Conservation (phyloP, 2,888 invertebrate species). For the Rambutsinella grinnellia region DNA sequence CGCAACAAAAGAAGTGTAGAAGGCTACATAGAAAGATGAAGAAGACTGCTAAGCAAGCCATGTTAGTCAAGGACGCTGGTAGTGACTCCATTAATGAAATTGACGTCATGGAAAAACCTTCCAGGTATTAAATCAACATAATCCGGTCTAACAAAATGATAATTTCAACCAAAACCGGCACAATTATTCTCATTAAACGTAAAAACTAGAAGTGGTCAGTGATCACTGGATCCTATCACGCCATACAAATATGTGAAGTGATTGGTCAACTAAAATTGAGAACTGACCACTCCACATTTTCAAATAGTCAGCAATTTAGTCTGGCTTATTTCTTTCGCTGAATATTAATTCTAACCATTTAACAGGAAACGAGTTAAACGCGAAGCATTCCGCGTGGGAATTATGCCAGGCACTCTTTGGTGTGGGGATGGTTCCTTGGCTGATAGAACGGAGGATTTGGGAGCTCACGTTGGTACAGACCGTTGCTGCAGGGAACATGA, state of each 20-base stretch:
- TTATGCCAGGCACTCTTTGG: conserved; percentile 79
- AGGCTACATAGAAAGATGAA: conserved; percentile 69
- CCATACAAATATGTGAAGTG: too few species aligned
- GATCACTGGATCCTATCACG: neutral
- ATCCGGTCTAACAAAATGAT: neutral
- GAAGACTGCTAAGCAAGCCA: conserved; percentile 20
- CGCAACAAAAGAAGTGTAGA: conserved; percentile 74
- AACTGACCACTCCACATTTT: neutral
- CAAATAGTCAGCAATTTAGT: too few species aligned
- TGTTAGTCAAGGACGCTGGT: neutral
- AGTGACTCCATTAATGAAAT: neutral
- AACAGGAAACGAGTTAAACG: conserved; percentile 59
- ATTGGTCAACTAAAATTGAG: too few species aligned
- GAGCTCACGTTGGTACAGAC: conserved; percentile 74
- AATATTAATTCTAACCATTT: too few species aligned
- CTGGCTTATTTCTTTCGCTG: conserved; percentile 2
- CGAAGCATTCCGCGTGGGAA: conserved; percentile 63
- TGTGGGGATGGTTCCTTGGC: conserved; percentile 78
- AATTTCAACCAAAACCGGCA: neutral
- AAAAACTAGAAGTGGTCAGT: neutral
- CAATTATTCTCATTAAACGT: too few species aligned
- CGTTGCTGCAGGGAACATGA: conserved; percentile 81
- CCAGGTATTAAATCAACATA: neutral
- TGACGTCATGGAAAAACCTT: neutral
- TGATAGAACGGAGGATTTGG: conserved; percentile 76